A percentile compares a stretch with the other conserved stretches of the same genome.
Conservation (phyloP, 2,113 vertebrate genomes). For the Apaloderma vittatum region DNA sequence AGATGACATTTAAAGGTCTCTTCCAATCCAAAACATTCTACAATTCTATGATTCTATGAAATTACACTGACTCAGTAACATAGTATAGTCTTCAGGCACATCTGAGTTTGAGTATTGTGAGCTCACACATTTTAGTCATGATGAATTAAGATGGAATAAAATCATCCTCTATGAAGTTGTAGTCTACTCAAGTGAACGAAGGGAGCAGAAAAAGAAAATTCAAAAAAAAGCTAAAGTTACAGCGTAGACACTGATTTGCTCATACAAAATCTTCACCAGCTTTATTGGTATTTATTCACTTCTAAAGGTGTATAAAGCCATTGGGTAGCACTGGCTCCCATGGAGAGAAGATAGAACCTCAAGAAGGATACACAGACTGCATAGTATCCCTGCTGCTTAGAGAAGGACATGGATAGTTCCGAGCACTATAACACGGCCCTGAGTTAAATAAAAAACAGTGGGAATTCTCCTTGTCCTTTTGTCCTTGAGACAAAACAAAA, state of each 20-base stretch:
- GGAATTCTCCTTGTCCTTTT: constrained; percentile 32
- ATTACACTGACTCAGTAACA: not conserved
- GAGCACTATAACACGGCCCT: not conserved
- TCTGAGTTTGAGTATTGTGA: not conserved
- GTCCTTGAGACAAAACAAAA: constrained; percentile 38
- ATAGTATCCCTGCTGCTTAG: not conserved
- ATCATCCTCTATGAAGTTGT: not conserved
- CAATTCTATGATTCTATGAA: not conserved
- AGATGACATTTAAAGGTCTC: not conserved
- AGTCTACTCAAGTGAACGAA: not conserved
- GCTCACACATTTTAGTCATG: not conserved
- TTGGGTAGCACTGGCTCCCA: not conserved
- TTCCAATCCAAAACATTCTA: too few relatives aligned
- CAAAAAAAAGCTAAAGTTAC: not conserved
- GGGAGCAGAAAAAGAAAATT: not conserved
- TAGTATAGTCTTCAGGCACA: not conserved
- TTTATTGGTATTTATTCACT: not conserved
- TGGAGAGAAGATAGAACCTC: not conserved
- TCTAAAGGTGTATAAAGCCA: not conserved
- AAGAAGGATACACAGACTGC: not conserved
- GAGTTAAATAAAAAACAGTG: constrained; percentile 28
- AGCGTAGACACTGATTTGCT: not conserved
- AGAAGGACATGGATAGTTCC: not conserved
- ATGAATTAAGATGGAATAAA: not conserved
- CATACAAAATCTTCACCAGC: not conserved